These are phyloP conservation scores for Sminthopsis crassicaudata DNA, from an alignment of 2,113 vertebrate species.

Conservation along the genomic window DNA sequence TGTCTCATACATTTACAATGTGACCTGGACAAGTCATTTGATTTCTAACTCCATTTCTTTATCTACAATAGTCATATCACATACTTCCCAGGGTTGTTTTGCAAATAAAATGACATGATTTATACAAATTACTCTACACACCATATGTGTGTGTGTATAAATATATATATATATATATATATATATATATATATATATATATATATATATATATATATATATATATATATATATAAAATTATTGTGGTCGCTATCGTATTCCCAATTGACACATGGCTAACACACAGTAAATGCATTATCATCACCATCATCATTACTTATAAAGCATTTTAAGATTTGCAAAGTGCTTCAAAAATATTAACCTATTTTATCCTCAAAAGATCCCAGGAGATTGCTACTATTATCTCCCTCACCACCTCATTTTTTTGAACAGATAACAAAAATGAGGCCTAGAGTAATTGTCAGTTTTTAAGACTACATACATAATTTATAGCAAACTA, in stretches of 20 bases:
- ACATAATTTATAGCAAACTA: neutral
- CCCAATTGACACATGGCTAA: neutral
- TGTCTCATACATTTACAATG: neutral
- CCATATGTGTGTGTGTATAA: too few species aligned
- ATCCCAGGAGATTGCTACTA: too few species aligned
- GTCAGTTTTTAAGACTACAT: too few species aligned
- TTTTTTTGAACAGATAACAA: too few species aligned
- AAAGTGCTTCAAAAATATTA: too few species aligned
- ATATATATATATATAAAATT: neutral
- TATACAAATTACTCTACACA: neutral
- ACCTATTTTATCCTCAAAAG: too few species aligned
- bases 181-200: neutral
- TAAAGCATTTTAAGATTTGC: neutral
- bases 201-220: neutral
- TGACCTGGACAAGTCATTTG: neutral
- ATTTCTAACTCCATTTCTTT: neutral
- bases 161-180: neutral
- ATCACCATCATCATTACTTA: neutral
- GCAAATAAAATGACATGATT: neutral
- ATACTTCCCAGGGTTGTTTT: too few species aligned
- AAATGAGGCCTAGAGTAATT: too few species aligned
- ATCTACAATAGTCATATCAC: neutral
- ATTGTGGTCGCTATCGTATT: neutral
- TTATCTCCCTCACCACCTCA: too few species aligned
- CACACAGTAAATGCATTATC: too few species aligned